A percentile compares a stretch with the other conserved stretches of the same genome.
Evolutionary conservation across 1,140 invertebrate species (phyloP).

Genomic region (Bombus fervidus): DNA sequence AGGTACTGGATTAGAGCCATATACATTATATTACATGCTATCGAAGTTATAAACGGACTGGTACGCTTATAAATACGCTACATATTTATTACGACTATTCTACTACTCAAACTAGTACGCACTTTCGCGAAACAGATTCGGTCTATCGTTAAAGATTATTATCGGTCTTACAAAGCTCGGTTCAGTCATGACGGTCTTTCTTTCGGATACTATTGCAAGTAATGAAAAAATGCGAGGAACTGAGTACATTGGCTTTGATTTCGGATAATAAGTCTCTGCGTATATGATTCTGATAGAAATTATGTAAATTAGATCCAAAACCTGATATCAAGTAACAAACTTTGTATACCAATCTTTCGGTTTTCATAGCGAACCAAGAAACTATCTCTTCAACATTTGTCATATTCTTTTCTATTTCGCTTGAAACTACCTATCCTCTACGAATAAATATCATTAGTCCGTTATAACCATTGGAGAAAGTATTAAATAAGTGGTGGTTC

Average conservation of each 20-base stretch:
- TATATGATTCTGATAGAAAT: neutral
- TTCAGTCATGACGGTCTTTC: slow-evolving; percentile 52
- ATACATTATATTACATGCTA: slow-evolving; percentile 58
- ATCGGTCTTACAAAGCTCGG: slow-evolving; percentile 36
- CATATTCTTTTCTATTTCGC: slow-evolving; percentile 10
- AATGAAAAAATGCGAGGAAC: slow-evolving; percentile 55
- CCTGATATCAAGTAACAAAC: neutral
- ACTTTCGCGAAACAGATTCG: slow-evolving; percentile 43
- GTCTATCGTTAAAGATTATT: slow-evolving; percentile 39
- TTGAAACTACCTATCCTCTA: slow-evolving; percentile 17
- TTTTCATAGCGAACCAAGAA: neutral
- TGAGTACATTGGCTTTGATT: slow-evolving; percentile 47
- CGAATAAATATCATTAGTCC: slow-evolving; percentile 61
- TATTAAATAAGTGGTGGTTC: slow-evolving; percentile 49
- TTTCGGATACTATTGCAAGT: slow-evolving; percentile 27
- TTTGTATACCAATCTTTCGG: slow-evolving; percentile 8
- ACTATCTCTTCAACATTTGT: neutral
- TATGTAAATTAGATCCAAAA: neutral
- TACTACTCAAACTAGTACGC: slow-evolving; percentile 46
- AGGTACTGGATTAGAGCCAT: slow-evolving; percentile 62
- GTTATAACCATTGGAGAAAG: slow-evolving; percentile 56
- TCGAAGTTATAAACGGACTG: slow-evolving; percentile 63
- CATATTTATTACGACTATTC: slow-evolving; percentile 48
- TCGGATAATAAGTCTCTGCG: neutral
- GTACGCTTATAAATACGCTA: slow-evolving; percentile 63